Percentiles rank a stretch among this genome's conserved stretches.
These are phyloP conservation scores for Sphecodes monilicornis DNA, from an alignment of 2,888 invertebrate genomes.

Conservation along the genomic window DNA sequence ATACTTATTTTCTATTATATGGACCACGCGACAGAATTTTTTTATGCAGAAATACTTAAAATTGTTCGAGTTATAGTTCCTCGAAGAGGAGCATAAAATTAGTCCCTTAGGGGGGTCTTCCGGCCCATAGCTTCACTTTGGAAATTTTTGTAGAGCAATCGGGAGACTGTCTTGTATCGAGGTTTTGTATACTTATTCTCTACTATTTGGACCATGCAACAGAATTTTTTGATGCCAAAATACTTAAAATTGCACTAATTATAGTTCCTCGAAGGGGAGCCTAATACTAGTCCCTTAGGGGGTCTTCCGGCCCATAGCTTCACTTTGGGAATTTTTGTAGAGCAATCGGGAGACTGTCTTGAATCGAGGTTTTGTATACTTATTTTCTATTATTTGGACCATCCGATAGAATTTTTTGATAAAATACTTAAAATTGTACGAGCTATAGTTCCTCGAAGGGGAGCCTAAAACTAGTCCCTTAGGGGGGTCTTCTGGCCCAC, in stretches of 20 bases:
- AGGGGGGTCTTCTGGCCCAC: too few relatives aligned
- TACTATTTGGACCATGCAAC: neutral
- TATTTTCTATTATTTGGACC: too few relatives aligned
- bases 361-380: neutral
- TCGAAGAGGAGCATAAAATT: too few relatives aligned
- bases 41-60: neutral
- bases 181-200: neutral
- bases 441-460: too few relatives aligned
- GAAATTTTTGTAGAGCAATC: neutral
- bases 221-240: neutral
- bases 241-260: neutral
- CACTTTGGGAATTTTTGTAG: neutral
- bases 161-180: accelerated
- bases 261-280: too few relatives aligned
- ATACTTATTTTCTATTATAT: neutral
- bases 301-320: too few relatives aligned
- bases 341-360: neutral
- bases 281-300: too few relatives aligned
- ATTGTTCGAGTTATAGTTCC: neutral
- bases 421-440: neutral
- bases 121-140: neutral
- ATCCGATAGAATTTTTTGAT: neutral
- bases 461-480: too few relatives aligned
- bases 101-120: too few relatives aligned
- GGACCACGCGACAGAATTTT: neutral